A percentile compares a stretch with the other conserved stretches of the same genome.
These are phyloP conservation scores for Tachypleus tridentatus DNA, from an alignment of 1,140 invertebrate genomes.

Conservation along the genomic window DNA sequence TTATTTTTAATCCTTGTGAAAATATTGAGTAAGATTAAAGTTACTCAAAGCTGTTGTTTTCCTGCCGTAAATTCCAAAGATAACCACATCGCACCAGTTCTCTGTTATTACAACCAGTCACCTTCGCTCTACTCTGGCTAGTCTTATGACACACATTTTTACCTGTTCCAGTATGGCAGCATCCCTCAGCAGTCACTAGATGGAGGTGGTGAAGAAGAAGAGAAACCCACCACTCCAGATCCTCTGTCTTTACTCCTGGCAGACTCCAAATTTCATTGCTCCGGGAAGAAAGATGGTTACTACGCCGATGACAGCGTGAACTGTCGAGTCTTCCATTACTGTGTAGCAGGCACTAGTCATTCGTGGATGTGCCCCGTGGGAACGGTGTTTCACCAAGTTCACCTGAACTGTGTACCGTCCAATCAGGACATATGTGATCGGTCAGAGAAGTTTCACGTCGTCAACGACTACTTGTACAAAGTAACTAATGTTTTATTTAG, in stretches of 20 bases:
- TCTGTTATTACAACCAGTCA: no score
- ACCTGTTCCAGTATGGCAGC: no score
- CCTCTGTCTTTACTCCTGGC: conserved; percentile 60
- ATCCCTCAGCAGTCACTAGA: no score
- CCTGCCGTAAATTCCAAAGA: no score
- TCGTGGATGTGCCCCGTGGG: conserved; percentile 88
- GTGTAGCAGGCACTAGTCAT: conserved; percentile 75
- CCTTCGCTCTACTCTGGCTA: no score
- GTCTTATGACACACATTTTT: no score
- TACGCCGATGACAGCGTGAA: conserved; percentile 78
- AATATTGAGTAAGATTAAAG: no score
- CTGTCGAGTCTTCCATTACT: conserved; percentile 90
- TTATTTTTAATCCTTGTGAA: no score
- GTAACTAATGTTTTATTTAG: conserved; percentile 44
- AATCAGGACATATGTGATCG: conserved; percentile 79
- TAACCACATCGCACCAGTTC: no score
- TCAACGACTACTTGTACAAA: conserved; percentile 85
- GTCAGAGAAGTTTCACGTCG: conserved; percentile 78
- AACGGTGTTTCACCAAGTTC: conserved; percentile 81
- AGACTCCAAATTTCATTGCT: conserved; percentile 70
- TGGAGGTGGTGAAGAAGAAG: conserved; percentile 38
- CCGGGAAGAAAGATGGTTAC: conserved; percentile 68
- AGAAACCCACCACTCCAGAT: conserved; percentile 74
- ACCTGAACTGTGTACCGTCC: conserved; percentile 83
- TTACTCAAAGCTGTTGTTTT: no score